Evolutionary conservation across 2,113 vertebrate species (phyloP), one percentile per base, ranked within the genome.

Genomic region (Alosa alosa): DNA sequence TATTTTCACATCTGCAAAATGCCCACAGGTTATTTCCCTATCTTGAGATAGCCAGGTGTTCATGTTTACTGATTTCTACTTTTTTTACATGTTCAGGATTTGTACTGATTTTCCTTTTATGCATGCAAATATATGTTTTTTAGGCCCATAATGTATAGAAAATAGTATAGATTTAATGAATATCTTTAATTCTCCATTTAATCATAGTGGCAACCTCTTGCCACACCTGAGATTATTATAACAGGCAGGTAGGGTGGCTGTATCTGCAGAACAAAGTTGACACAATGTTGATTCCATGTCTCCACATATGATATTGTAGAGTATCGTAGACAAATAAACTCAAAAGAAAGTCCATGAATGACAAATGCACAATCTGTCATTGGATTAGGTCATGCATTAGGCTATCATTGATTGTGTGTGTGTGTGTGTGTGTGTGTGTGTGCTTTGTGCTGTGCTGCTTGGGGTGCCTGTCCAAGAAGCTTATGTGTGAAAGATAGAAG

Each of bases 391-490:
- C 6, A 22, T 57, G 18, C 17, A 57, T 55, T 50, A 50, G 8
- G 13, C 8, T 50, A 47, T 88, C 87, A 87, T 57, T 39, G 89
- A 85, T 83, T 85, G 81, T 87, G 1, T 6, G 44, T 85, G 60
- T 64, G 60, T 64, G 55, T 22, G 55, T 57, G 55, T 22, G 55
- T 22, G 15, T 22, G 55, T 22, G 55, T 57, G 55, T 57, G 55
- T 57, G 17, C 41, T 44, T 44, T 44, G 41, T 44, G 41, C 41
- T 57, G 55, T 57, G 55, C 46, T 57, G 55, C 13, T 31, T 31
- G 17, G 17, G 9, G 13, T 57, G 55, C 1, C 15, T 57, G 55
- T 57, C 15, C 20, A 22, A 18, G 55, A 44, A 44, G 41, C 41
- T 4, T 57, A 22, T 18, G 55, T 60, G 17, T 60, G 18, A 64